A percentile compares a stretch with the other conserved stretches of the same genome.
These are phyloP conservation scores for Hirtodrosophila alboralis DNA, from an alignment of 2,888 invertebrate species.

Conservation along the genomic window DNA sequence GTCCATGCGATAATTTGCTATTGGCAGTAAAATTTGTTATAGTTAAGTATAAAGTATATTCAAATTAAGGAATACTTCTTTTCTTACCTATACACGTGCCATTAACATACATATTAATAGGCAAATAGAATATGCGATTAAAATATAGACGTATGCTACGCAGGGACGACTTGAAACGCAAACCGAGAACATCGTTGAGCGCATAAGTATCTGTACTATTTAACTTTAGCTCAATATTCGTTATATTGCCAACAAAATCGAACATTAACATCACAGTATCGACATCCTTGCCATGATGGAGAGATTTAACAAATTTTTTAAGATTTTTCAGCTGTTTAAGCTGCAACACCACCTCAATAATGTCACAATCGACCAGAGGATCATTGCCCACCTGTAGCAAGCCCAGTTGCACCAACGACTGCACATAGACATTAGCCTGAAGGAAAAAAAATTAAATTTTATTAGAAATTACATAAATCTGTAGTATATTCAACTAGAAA, in stretches of 20 bases:
- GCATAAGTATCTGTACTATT: constrained; percentile 77
- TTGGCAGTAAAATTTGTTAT: background rate
- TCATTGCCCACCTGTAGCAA: constrained; percentile 82
- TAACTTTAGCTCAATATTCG: constrained; percentile 71
- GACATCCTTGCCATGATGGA: constrained; percentile 31
- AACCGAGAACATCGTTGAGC: constrained; percentile 84
- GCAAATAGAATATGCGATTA: constrained; percentile 83
- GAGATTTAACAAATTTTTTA: constrained; percentile 60
- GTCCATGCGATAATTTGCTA: constrained; percentile 76
- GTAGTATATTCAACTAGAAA: background rate
- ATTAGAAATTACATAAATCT: too few relatives aligned
- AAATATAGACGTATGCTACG: constrained; percentile 84
- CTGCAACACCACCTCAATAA: constrained; percentile 78
- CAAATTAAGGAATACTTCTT: too few relatives aligned
- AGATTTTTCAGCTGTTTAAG: constrained; percentile 75
- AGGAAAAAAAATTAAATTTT: background rate
- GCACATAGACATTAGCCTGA: constrained; percentile 80
- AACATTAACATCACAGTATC: constrained; percentile 58
- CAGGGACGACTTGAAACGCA: constrained; percentile 85
- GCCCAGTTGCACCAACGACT: constrained; percentile 80
- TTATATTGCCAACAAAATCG: constrained; percentile 81
- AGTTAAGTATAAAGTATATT: too few relatives aligned
- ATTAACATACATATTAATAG: constrained; percentile 84
- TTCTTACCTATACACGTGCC: constrained; percentile 81
- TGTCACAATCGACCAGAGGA: constrained; percentile 78